Conservation (phyloP, 2,888 invertebrate genomes). For the Sepiola atlantica region DNA sequence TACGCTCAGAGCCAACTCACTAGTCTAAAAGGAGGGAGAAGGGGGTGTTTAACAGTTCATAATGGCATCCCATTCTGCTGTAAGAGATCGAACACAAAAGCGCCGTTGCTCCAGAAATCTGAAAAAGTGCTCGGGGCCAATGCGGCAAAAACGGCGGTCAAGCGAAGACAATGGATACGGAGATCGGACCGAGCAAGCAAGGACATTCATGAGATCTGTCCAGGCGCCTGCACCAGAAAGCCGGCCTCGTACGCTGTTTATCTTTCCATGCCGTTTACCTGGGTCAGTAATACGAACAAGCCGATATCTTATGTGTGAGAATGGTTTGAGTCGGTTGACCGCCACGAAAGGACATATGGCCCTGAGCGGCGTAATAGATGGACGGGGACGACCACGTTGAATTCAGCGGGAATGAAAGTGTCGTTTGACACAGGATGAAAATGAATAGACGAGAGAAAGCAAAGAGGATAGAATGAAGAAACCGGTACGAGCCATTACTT, state of each 20-base stretch:
- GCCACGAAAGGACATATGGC: conserved; percentile 1
- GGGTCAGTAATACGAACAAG: conserved; percentile 23
- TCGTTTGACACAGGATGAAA: conserved; percentile 20
- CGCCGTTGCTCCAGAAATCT: conserved; percentile 19
- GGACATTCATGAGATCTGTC: background rate
- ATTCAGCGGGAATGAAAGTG: conserved; percentile 23
- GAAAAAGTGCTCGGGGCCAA: conserved; percentile 21
- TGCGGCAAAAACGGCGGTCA: conserved; percentile 1
- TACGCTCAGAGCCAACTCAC: conserved; percentile 20
- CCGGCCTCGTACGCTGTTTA: background rate
- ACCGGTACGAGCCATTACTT: background rate
- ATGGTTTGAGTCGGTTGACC: conserved; percentile 19
- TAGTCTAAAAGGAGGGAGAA: background rate
- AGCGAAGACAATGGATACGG: background rate
- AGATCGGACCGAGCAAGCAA: background rate
- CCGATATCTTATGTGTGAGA: background rate
- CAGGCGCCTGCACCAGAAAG: background rate
- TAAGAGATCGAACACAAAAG: background rate
- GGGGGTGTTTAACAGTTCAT: background rate
- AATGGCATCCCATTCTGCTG: background rate
- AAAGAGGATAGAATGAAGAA: background rate
- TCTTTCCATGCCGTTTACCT: conserved; percentile 32
- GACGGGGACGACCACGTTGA: background rate
- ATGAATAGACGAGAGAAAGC: background rate
- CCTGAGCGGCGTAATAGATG: background rate